Conservation (phyloP, 1,140 invertebrate genomes). For the Pachyrhynchus sulphureomaculatus region DNA sequence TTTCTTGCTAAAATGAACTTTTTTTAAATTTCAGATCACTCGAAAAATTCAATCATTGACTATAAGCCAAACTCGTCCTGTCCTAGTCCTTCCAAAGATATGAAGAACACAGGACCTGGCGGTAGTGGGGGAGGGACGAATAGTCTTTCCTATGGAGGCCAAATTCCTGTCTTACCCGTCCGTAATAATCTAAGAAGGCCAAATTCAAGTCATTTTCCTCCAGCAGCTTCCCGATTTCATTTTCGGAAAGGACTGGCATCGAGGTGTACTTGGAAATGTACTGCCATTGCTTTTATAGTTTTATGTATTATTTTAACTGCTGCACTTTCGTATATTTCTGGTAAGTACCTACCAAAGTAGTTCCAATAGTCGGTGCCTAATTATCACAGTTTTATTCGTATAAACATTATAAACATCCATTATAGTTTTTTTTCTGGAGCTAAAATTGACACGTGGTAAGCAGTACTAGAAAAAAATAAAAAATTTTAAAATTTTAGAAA, state of each 20-base stretch:
- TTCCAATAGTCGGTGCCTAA: no score
- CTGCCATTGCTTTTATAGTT: slow-evolving; percentile 82
- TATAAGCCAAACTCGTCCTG: slow-evolving; percentile 83
- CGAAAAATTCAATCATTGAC: slow-evolving; percentile 78
- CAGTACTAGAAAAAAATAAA: no score
- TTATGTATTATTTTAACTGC: slow-evolving; percentile 77
- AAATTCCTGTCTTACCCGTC: slow-evolving; percentile 71
- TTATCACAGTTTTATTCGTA: neutral
- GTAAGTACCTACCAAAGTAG: slow-evolving; percentile 66
- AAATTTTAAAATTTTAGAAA: no score
- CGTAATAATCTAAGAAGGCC: slow-evolving; percentile 68
- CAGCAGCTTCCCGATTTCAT: slow-evolving; percentile 70
- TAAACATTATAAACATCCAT: no score
- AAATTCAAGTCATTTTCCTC: slow-evolving; percentile 63
- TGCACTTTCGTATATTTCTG: slow-evolving; percentile 83
- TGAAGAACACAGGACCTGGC: slow-evolving; percentile 71
- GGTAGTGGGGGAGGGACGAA: slow-evolving; percentile 52
- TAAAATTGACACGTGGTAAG: no score
- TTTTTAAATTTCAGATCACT: slow-evolving; percentile 34
- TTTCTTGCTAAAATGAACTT: no score
- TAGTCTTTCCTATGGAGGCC: slow-evolving; percentile 59
- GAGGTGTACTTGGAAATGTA: slow-evolving; percentile 87
- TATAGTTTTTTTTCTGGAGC: no score
- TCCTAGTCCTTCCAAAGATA: slow-evolving; percentile 73
- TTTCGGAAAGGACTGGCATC: slow-evolving; percentile 85